These are phyloP conservation scores for Drosophila willistoni DNA, from an alignment of 1,140 invertebrate species.

Conservation along the genomic window DNA sequence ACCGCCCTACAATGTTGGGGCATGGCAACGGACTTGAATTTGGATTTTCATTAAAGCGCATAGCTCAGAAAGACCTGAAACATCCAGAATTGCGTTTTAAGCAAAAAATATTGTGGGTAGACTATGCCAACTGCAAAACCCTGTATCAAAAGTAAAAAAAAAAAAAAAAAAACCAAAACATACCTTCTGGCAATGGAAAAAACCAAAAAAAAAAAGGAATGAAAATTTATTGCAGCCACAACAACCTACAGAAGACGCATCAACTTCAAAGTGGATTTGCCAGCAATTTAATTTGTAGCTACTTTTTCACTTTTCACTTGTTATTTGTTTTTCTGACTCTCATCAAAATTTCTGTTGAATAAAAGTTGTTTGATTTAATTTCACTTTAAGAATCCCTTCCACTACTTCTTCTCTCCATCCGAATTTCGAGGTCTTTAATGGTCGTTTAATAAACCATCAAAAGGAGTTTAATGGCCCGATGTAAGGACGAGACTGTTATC, in stretches of 20 bases:
- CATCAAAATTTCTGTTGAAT: background rate
- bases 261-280: slow-evolving; percentile 65
- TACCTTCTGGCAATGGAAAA: slow-evolving; percentile 6
- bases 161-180: background rate
- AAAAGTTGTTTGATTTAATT: slow-evolving; percentile 19
- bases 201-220: slow-evolving; percentile 4
- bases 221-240: slow-evolving; percentile 44
- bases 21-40: slow-evolving; percentile 19
- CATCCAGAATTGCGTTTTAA: slow-evolving; percentile 22
- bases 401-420: no score
- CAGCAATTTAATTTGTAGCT: slow-evolving; percentile 51
- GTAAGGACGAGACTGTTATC: background rate
- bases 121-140: slow-evolving; percentile 6
- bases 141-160: background rate
- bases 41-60: slow-evolving; percentile 73
- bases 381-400: background rate
- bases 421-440: background rate
- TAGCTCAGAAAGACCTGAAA: slow-evolving; percentile 20
- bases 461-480: slow-evolving; percentile 5
- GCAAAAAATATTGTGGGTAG: slow-evolving; percentile 34
- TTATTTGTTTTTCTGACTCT: slow-evolving; percentile 7
- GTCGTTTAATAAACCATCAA: slow-evolving; percentile 22
- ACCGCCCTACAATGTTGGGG: slow-evolving; percentile 4
- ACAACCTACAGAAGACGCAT: slow-evolving; percentile 31
- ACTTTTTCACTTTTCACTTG: slow-evolving; percentile 4